Percentiles rank a stretch among this genome's conserved stretches.
These are phyloP conservation scores for Thunnus maccoyii DNA, from an alignment of 2,113 vertebrate genomes.

Conservation along the genomic window DNA sequence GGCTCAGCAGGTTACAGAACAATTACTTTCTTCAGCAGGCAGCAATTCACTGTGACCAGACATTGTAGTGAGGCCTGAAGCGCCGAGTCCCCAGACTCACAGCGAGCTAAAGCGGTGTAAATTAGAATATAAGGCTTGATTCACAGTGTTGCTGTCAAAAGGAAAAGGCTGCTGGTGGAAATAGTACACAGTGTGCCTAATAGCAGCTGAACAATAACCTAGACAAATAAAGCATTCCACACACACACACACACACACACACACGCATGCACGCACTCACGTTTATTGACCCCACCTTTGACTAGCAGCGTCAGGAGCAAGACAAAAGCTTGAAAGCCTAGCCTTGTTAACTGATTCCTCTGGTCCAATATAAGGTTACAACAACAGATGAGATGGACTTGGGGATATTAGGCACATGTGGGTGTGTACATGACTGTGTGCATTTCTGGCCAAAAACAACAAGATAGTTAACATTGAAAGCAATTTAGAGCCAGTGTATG, in stretches of 20 bases:
- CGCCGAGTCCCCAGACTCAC: not conserved
- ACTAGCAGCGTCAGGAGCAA: constrained; percentile 16
- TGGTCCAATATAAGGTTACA: constrained; percentile 67
- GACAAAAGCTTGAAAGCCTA: constrained; percentile 72
- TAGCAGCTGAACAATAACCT: not conserved
- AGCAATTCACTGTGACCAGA: not conserved
- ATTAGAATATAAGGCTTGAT: constrained; percentile 6
- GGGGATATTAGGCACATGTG: constrained; percentile 4
- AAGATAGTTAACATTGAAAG: not conserved
- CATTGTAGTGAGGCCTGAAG: not conserved
- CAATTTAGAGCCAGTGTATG: constrained; percentile 1
- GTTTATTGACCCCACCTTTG: constrained; percentile 12
- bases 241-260: constrained; percentile 7
- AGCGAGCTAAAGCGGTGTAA: not conserved
- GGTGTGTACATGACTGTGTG: not conserved
- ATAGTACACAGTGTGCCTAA: not conserved
- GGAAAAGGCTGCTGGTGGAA: constrained; percentile 16
- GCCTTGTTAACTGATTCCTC: constrained; percentile 59
- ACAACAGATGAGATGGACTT: constrained; percentile 32
- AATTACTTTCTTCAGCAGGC: constrained; percentile 2
- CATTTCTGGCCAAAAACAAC: constrained; percentile 16
- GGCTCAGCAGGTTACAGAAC: constrained; percentile 14
- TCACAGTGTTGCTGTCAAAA: not conserved
- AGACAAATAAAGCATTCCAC: constrained; percentile 28
- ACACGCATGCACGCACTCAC: not conserved